Conservation (phyloP, 2,797 vertebrate species). For the Hafferia zeledoni region DNA sequence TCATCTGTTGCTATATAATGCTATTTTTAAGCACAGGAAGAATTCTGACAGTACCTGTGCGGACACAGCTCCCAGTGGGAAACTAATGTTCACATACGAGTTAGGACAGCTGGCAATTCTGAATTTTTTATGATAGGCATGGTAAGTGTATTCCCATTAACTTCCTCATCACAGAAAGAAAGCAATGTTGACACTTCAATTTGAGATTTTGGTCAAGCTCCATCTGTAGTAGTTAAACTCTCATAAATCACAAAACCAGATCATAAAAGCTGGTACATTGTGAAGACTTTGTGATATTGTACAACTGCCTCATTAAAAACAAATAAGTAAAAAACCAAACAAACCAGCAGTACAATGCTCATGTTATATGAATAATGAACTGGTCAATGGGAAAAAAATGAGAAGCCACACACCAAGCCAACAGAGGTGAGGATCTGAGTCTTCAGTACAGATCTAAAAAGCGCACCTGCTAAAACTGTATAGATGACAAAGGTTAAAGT, state of each 20-base stretch:
- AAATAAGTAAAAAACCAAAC: not conserved
- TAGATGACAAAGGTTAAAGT: not conserved
- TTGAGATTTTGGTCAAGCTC: not conserved
- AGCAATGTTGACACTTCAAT: not conserved
- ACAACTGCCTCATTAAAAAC: not conserved
- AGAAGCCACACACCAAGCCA: not conserved
- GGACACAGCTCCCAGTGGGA: not conserved
- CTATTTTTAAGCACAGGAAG: not conserved
- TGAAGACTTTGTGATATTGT: not conserved
- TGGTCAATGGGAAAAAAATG: not conserved
- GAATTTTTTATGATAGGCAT: not conserved
- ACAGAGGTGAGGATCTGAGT: not conserved
- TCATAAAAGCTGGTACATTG: not conserved
- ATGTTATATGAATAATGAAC: not conserved
- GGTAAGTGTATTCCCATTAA: not conserved
- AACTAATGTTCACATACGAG: not conserved
- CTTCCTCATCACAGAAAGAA: not conserved
- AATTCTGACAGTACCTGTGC: not conserved
- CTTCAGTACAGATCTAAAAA: not conserved
- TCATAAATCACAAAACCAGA: not conserved
- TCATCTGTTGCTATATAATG: not conserved
- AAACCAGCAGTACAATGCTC: not conserved
- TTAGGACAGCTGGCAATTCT: not conserved
- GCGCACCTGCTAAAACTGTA: not conserved
- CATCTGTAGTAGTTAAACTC: not conserved